Base-by-base conservation (phyloP, 2,888 invertebrate genomes). In the Drosophila recens region DNA sequence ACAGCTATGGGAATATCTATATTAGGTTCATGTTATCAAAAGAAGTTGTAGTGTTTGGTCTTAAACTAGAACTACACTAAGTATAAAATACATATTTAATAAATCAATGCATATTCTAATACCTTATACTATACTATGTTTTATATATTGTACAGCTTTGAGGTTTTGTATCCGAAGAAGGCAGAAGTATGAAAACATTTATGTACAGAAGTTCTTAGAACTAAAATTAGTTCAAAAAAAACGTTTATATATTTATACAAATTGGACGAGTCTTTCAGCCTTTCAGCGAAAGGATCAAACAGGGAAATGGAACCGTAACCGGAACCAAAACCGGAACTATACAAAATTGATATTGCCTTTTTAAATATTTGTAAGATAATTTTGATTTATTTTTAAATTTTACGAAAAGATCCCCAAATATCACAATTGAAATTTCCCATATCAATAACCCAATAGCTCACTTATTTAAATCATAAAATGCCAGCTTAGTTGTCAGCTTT, bases 1-100 rank as follows among this genome's bases (percentile, higher is more conserved):
- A 46, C 2, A 67, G 46, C 40, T 76, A 23, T 6, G 57, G 77
- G 48, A 33, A 20, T 34, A 33, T 45, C 59, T 79, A 58, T 38
- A 61, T 59, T 57, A 49, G 56, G 62, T 36, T 51, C 3, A 56
- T 52, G 49, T 53, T 36, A 10, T 30, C 42, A 54, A 42, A 58
- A 30, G 8, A 36, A 62, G 23, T 45, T 36, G 42, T 57, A 51
- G 75, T 64, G 53, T 67, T 63, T 17, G 9, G 36, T 56, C 42
- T 52, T 57, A 49, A 3, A n/a, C 38, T 56, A 67, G 20, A 11
- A 10, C 34, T 46, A 43, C 3, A 23, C 38, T 59, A 67, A 40
- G n/a, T 10, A 20, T 46, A 34, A 43, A 27, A 67, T 49, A 54
- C 17, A 27, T 48, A 59, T 42, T n/a, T 8, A 15, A n/a, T 36